A percentile compares a stretch with the other conserved stretches of the same genome.
Conservation (phyloP, 2,113 vertebrate species). For the Grallaria varia region DNA sequence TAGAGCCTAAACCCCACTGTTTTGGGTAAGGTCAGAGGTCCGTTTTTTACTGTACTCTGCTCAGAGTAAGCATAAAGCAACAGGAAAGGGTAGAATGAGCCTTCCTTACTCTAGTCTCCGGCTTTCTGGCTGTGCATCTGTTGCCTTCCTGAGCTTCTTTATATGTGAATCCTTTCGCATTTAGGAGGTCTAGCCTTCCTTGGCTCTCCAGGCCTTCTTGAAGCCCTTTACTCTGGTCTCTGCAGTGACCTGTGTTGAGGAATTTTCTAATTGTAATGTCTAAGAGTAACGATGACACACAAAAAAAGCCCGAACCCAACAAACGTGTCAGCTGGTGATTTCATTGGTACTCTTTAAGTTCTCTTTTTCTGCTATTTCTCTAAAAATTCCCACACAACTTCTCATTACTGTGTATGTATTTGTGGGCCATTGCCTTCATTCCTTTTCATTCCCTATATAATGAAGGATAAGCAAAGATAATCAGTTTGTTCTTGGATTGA, state of each 20-base stretch:
- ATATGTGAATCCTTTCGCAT: background rate
- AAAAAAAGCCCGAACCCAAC: background rate
- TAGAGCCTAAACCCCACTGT: background rate
- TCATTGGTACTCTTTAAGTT: background rate
- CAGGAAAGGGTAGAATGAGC: background rate
- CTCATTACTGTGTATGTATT: background rate
- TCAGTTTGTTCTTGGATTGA: background rate
- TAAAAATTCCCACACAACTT: background rate
- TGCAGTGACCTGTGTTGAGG: background rate
- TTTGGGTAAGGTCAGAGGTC: background rate
- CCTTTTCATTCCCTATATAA: background rate
- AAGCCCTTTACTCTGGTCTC: background rate
- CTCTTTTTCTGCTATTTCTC: background rate
- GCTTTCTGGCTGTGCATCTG: background rate
- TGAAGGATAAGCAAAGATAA: background rate
- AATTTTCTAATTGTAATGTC: background rate
- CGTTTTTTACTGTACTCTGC: background rate
- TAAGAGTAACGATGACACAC: background rate
- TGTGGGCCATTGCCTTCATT: background rate
- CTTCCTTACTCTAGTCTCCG: background rate
- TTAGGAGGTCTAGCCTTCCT: background rate
- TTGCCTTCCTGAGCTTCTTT: background rate
- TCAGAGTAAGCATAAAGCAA: background rate
- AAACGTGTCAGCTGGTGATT: background rate
- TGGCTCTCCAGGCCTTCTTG: background rate